phyloP scores from a whole-genome alignment of 1,140 invertebrate species.

The Paramacrobiotus metropolitanus region DNA sequence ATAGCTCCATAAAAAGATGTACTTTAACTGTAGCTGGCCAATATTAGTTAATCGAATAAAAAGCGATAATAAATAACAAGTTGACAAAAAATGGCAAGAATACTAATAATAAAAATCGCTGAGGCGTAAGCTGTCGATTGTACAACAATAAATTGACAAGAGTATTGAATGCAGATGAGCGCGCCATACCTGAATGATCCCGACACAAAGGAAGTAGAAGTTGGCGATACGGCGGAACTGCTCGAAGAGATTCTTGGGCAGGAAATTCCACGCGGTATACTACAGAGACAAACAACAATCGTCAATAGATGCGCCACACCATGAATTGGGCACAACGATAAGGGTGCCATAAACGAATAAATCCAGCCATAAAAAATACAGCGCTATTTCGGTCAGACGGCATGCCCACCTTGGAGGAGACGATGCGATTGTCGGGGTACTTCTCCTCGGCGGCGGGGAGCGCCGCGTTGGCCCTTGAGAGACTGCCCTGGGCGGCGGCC shows the following conservation, averaged over 20 bases:
- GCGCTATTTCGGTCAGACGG: not conserved
- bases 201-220: slow-evolving; percentile 53
- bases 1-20: no score
- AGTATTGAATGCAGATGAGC: no score
- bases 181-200: slow-evolving; percentile 43
- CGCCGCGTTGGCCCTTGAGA: no score
- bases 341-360: not conserved
- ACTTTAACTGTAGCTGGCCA: no score
- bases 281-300: slow-evolving; percentile 18
- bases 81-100: no score
- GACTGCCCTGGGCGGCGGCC: no score
- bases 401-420: slow-evolving; percentile 17
- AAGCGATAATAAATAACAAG: no score
- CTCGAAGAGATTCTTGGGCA: slow-evolving; percentile 58
- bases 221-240: slow-evolving; percentile 61
- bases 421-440: slow-evolving; percentile 17
- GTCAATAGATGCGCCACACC: not conserved
- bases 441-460: no score
- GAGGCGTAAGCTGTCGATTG: no score
- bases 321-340: not conserved
- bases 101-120: no score
- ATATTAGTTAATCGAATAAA: no score
- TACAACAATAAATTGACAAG: no score
- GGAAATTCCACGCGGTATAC: slow-evolving; percentile 52
- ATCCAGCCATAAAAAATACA: not conserved